These are phyloP conservation scores for Stramonita haemastoma DNA, from an alignment of 2,888 invertebrate species.

Conservation along the genomic window DNA sequence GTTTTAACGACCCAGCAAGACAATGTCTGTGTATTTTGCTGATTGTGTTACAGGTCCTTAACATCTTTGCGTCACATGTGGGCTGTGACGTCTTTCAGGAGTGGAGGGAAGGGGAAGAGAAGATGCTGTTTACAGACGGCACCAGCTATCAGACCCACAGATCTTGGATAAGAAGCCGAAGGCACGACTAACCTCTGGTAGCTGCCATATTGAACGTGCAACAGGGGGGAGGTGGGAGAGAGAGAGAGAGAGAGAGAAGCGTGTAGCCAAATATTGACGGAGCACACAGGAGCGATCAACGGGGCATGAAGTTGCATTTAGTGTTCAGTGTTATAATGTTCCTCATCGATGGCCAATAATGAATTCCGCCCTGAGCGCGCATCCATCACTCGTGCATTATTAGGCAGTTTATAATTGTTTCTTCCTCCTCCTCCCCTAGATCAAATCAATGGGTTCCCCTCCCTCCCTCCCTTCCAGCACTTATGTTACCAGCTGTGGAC, in stretches of 20 bases:
- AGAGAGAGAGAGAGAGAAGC: too few species aligned
- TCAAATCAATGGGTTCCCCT: neutral
- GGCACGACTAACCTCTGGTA: too few species aligned
- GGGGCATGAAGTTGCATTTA: conserved; percentile 1
- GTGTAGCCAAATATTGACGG: neutral
- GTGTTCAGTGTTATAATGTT: conserved; percentile 2
- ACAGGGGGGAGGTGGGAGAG: too few species aligned
- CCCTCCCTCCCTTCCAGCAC: neutral
- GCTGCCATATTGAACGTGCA: too few species aligned
- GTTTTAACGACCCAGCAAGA: neutral
- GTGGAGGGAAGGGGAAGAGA: neutral
- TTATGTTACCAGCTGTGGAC: neutral
- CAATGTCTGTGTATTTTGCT: neutral
- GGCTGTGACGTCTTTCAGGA: neutral
- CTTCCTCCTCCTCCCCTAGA: neutral
- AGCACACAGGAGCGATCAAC: neutral
- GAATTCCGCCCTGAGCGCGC: neutral
- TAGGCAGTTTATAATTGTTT: neutral
- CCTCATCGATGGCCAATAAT: neutral
- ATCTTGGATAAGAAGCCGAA: too few species aligned
- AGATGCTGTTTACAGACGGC: too few species aligned
- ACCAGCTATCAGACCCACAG: too few species aligned
- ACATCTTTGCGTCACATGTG: neutral
- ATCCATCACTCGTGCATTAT: neutral
- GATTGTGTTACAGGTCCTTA: neutral